Conservation (phyloP, 1,140 invertebrate species). For the Ostrea denselamellosa region DNA sequence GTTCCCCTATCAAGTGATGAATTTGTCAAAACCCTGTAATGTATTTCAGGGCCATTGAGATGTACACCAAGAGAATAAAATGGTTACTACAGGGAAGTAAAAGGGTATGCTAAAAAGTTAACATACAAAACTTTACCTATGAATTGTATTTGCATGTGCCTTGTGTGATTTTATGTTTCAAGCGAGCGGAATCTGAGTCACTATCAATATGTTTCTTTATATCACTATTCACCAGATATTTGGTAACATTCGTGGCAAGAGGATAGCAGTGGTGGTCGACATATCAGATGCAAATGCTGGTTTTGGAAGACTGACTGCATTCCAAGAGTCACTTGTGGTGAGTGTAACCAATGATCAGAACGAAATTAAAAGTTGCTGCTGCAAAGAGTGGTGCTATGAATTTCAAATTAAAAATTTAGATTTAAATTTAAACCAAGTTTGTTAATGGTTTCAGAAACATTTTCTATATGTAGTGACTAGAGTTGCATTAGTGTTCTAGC, state of each 20-base stretch:
- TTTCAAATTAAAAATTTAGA: neutral
- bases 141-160: neutral
- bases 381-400: neutral
- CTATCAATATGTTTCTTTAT: neutral
- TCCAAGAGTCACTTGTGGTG: slow-evolving; percentile 76
- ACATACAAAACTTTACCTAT: neutral
- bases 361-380: neutral
- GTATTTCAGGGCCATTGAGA: slow-evolving; percentile 75
- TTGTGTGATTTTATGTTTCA: neutral
- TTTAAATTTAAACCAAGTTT: neutral
- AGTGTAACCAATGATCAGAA: slow-evolving; percentile 47
- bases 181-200: neutral
- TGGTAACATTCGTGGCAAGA: slow-evolving; percentile 75
- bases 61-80: slow-evolving; percentile 77
- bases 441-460: neutral
- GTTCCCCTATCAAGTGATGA: neutral
- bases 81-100: slow-evolving; percentile 78
- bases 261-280: slow-evolving; percentile 75
- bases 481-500: too few relatives aligned
- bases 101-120: slow-evolving; percentile 70
- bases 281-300: slow-evolving; percentile 77
- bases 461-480: too few relatives aligned
- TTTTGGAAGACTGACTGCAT: slow-evolving; percentile 74
- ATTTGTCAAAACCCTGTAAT: neutral
- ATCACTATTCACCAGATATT: slow-evolving; percentile 71